A percentile compares a stretch with the other conserved stretches of the same genome.
Evolutionary conservation across 2,797 vertebrate genomes (phyloP).

Genomic region (Mastacembelus armatus): DNA sequence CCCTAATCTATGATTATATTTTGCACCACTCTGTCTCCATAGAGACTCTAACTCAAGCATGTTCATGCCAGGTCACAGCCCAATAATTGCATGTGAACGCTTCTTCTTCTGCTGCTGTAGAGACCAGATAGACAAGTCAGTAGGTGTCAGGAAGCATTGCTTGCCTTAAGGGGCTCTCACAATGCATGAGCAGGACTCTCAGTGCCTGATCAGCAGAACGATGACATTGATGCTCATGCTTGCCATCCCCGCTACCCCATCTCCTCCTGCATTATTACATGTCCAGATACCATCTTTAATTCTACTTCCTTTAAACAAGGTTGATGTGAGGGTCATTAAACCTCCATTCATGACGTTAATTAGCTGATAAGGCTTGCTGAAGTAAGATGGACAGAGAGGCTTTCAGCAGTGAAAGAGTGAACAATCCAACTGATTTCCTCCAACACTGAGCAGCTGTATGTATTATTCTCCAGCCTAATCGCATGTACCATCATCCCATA

Average conservation of each 20-base stretch:
- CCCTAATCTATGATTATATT: constrained; percentile 6
- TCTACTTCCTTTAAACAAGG: constrained; percentile 81
- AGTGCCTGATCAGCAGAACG: constrained; percentile 65
- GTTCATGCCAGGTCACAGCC: constrained; percentile 34
- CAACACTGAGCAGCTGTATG: constrained; percentile 19
- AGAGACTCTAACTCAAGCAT: constrained; percentile 20
- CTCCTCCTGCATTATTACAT: constrained; percentile 68
- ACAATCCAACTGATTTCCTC: constrained; percentile 48
- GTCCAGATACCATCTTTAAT: constrained; percentile 82
- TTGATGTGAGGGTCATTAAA: constrained; percentile 81
- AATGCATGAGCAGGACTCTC: constrained; percentile 63
- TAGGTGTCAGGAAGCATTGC: constrained; percentile 55
- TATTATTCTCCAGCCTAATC: constrained; percentile 57
- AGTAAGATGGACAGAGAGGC: constrained; percentile 65
- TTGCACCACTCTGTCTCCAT: background rate
- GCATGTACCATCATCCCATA: constrained; percentile 31
- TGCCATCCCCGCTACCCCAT: constrained; percentile 40
- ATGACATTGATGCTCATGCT: constrained; percentile 73
- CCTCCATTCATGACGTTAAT: constrained; percentile 81
- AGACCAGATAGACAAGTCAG: constrained; percentile 47
- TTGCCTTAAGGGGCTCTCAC: constrained; percentile 60
- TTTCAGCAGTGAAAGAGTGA: constrained; percentile 54
- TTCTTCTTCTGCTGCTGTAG: constrained; percentile 33
- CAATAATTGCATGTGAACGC: constrained; percentile 45
- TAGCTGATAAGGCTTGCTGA: constrained; percentile 78